Evolutionary conservation across 2,113 vertebrate species (phyloP), one percentile per base, ranked within the genome.

Genomic region (Climacteris rufus): DNA sequence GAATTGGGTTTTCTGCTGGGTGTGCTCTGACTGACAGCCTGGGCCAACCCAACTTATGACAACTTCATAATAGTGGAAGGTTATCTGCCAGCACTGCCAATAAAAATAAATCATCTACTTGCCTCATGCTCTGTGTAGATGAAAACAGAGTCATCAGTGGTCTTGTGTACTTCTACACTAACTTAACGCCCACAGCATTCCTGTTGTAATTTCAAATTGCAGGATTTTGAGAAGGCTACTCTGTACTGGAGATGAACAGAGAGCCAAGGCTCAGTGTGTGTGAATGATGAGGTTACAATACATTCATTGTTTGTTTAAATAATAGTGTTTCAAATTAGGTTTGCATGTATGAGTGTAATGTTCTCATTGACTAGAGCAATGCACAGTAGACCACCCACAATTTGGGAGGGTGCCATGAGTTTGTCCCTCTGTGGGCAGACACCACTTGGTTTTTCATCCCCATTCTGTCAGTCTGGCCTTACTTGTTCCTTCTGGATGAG

Each of bases 51-150:
- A 70, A 7, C 39, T 47, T 20, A 33, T 45, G 54, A 61, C 54
- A 61, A 7, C 64, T 80, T 74, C 76, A 30, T 83, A 65, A 74
- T 2, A 92, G 80, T 65, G 79, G 68, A 76, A 90, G 82, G 63
- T 88, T 74, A 77, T 95, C 88, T 88, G 52, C 27, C 39, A 77
- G 68, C 60, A 87, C 64, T 94, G 94, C 94, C 96, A 96, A 93
- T 40, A 86, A 95, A 96, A 94, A 97, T 92, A 94, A 97, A 89
- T 95, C 94, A 91, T 95, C 92, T 90, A 74, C 71, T 86, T 92
- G 92, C 92, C 94, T 94, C 80, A 39, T 93, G 90, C 77, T 96
- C 85, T 50, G 64, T 49, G 59, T 2, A 9, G 82, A 80, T 86
- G 83, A 89, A 96, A 96, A 95, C 76, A 92, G 61, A 96, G 72